Evolutionary conservation across 2,888 invertebrate species (phyloP).

Genomic region (Sphaerophoria taeniata): DNA sequence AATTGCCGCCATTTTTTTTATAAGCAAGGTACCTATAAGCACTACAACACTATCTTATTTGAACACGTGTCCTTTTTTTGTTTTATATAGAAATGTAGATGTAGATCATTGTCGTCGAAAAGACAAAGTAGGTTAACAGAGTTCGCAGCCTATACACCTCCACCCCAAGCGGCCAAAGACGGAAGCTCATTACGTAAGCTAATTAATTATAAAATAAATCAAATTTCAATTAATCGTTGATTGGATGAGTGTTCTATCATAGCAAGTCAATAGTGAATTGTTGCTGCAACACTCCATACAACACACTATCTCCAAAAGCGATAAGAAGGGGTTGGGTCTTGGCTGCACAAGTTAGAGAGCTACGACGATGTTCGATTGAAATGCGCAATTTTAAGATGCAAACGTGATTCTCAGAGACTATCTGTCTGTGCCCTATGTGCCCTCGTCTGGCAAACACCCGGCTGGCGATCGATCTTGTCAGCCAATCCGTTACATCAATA

Average conservation of each 20-base stretch:
- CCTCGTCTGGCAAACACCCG: constrained; percentile 50
- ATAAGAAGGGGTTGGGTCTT: constrained; percentile 27
- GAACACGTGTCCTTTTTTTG: constrained; percentile 67
- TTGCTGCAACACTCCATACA: background rate
- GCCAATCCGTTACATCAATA: constrained; percentile 19
- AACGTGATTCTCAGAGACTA: constrained; percentile 48
- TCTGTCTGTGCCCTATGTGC: constrained; percentile 49
- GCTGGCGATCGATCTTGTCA: constrained; percentile 43
- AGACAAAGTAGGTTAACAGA: constrained; percentile 56
- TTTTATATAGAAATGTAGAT: background rate
- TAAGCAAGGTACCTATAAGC: too few species aligned
- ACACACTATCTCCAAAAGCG: constrained; percentile 15
- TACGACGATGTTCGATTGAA: constrained; percentile 16
- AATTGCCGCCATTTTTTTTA: constrained; percentile 1
- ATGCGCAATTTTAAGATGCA: constrained; percentile 52
- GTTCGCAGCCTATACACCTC: constrained; percentile 14
- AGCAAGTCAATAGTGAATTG: constrained; percentile 9
- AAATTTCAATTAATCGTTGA: constrained; percentile 64
- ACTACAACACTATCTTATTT: constrained; percentile 20
- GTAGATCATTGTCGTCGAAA: constrained; percentile 33
- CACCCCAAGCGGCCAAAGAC: constrained; percentile 24
- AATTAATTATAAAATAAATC: constrained; percentile 67
- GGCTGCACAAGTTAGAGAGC: constrained; percentile 41
- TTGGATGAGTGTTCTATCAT: background rate
- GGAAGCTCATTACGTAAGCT: constrained; percentile 60